These are phyloP conservation scores for Enteromius trimaculatus DNA, from an alignment of 2,797 vertebrate species.

Conservation along the genomic window DNA sequence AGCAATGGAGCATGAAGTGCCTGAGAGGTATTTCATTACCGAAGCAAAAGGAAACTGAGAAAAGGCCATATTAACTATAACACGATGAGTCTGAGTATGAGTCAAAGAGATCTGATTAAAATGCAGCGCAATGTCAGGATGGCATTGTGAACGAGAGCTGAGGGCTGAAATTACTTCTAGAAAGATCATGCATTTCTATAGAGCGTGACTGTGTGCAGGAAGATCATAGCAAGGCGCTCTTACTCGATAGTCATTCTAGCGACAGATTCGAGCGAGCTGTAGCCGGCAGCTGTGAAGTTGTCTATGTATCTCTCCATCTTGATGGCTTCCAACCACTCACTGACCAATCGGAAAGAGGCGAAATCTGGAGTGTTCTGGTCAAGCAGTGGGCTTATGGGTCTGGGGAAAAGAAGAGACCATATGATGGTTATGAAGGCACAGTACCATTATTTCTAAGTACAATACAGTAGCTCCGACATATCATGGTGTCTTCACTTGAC, in stretches of 20 bases:
- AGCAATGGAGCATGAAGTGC: constrained; percentile 37
- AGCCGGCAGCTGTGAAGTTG: constrained; percentile 98
- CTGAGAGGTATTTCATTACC: constrained; percentile 63
- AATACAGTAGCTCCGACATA: not conserved
- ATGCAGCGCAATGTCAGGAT: constrained; percentile 2
- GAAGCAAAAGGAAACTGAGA: constrained; percentile 51
- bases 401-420: constrained; percentile 66
- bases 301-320: constrained; percentile 99
- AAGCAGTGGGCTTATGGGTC: constrained; percentile 96
- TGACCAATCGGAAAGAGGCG: constrained; percentile 93
- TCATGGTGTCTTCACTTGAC: not conserved
- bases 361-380: constrained; percentile 98
- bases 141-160: constrained; percentile 28
- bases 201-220: constrained; percentile 4
- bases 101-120: constrained; percentile 44
- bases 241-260: constrained; percentile 99
- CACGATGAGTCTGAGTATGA: constrained; percentile 25
- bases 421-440: constrained; percentile 9
- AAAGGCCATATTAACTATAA: constrained; percentile 35
- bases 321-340: constrained; percentile 99
- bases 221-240: constrained; percentile 67
- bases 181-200: constrained; percentile 25
- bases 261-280: constrained; percentile 96
- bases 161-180: constrained; percentile 34
- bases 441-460: not conserved